Conservation (phyloP, 2,888 invertebrate species). For the Synanthedon tipuliformis region DNA sequence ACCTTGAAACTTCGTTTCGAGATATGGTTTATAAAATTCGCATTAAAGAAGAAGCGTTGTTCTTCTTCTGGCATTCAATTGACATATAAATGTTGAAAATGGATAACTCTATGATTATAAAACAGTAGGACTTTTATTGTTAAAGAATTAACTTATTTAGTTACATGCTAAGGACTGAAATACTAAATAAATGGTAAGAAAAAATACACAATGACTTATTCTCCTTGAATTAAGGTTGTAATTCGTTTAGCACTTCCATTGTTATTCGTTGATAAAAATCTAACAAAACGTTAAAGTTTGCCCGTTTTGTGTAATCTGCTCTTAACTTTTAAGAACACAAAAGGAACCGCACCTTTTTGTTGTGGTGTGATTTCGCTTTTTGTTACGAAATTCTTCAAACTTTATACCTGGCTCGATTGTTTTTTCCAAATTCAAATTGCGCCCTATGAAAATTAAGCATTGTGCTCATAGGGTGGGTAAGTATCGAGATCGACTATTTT, state of each 20-base stretch:
- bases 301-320: background rate
- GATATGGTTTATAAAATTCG: too few relatives aligned
- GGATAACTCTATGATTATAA: too few relatives aligned
- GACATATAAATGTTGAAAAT: too few relatives aligned
- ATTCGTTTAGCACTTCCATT: background rate
- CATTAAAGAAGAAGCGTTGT: too few relatives aligned
- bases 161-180: too few relatives aligned
- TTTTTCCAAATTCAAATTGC: background rate
- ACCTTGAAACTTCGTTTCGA: too few relatives aligned
- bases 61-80: too few relatives aligned
- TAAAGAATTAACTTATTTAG: too few relatives aligned
- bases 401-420: background rate
- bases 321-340: background rate
- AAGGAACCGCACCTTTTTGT: background rate
- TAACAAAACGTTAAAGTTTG: background rate
- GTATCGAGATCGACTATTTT: background rate
- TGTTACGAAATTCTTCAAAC: background rate
- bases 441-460: background rate
- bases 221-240: background rate
- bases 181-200: too few relatives aligned
- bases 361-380: background rate
- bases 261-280: background rate
- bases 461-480: background rate
- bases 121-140: too few relatives aligned
- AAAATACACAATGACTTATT: background rate